A percentile compares a stretch with the other conserved stretches of the same genome.
These are phyloP conservation scores for Drosophila nr. medialis DNA, from an alignment of 2,888 invertebrate genomes.

Conservation along the genomic window DNA sequence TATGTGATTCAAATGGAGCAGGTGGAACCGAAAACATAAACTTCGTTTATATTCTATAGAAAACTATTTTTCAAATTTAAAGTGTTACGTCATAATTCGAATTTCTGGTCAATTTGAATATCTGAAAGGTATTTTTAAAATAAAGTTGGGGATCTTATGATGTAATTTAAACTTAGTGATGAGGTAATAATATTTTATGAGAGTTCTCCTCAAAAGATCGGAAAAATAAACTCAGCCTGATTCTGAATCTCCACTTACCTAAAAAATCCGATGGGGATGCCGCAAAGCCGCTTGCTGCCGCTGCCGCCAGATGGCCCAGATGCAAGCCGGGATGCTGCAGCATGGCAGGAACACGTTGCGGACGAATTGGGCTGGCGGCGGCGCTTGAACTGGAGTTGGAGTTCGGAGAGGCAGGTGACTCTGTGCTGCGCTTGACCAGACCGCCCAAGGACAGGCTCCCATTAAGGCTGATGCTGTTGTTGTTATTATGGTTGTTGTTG, in stretches of 20 bases:
- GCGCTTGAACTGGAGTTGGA: conserved; percentile 86
- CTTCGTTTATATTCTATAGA: too few relatives aligned
- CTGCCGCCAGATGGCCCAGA: conserved; percentile 88
- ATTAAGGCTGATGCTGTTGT: conserved; percentile 35
- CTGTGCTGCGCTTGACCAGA: conserved; percentile 73
- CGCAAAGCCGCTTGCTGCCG: conserved; percentile 87
- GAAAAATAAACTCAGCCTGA: background rate
- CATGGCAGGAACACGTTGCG: conserved; percentile 84
- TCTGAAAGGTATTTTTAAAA: background rate
- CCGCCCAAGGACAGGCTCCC: conserved; percentile 36
- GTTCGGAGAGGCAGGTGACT: conserved; percentile 84
- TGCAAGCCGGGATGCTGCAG: conserved; percentile 86
- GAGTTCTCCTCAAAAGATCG: background rate
- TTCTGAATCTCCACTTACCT: conserved; percentile 86
- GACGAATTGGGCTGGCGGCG: conserved; percentile 85
- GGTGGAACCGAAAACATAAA: background rate
- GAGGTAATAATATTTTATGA: background rate
- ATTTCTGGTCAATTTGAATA: background rate
- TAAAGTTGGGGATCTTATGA: background rate
- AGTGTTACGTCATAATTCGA: background rate
- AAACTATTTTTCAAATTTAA: too few relatives aligned
- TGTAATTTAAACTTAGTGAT: background rate
- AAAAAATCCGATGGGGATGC: conserved; percentile 92
- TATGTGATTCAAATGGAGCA: background rate
- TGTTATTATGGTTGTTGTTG: conserved; percentile 29